Conservation (phyloP, 2,888 invertebrate genomes). For the Sarcophaga caerulescens region DNA sequence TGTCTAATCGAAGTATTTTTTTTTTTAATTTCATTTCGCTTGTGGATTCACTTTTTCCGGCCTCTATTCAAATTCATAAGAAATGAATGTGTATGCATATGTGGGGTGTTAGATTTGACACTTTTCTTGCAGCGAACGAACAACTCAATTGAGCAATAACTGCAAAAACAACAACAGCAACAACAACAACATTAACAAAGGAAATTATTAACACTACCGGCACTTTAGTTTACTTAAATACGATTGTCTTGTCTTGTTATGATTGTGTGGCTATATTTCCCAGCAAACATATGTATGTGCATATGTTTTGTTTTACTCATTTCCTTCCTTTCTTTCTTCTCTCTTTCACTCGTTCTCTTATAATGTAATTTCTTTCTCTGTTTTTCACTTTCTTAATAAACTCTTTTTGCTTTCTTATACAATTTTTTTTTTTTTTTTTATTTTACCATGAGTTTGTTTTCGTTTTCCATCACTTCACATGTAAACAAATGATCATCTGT, state of each 20-base stretch:
- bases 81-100: not conserved
- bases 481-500: slow-evolving; percentile 33
- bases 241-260: not conserved
- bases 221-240: not conserved
- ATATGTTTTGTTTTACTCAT: not conserved
- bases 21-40: not conserved
- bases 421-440: too few relatives aligned
- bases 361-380: too few relatives aligned
- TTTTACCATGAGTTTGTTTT: not conserved
- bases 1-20: not conserved
- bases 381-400: too few relatives aligned
- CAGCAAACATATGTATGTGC: not conserved
- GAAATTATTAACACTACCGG: not conserved
- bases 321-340: not conserved
- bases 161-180: not conserved
- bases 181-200: not conserved
- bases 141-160: not conserved
- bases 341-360: not conserved
- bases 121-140: not conserved
- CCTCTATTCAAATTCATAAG: not conserved
- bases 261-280: not conserved
- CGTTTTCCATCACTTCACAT: slow-evolving; percentile 12
- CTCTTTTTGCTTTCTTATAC: too few relatives aligned
- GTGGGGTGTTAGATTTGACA: not conserved
- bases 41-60: not conserved